phyloP scores from a whole-genome alignment of 2,113 vertebrate genomes.

The Tenebrosternarchus preto region DNA sequence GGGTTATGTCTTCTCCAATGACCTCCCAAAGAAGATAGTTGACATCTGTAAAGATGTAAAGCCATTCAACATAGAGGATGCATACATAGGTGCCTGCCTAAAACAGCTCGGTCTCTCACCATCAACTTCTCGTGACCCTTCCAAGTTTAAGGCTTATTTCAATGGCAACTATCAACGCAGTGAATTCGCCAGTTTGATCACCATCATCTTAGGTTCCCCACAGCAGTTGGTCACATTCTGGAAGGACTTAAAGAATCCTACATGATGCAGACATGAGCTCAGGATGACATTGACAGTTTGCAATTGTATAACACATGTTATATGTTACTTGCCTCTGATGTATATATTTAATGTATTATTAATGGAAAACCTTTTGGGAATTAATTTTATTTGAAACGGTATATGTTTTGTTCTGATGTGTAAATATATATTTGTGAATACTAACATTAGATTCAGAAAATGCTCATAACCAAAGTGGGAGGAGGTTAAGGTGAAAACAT shows the following conservation, averaged over 20 bases:
- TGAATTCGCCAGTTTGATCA: constrained; percentile 64
- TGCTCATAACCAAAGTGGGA: no score
- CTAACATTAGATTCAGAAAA: no score
- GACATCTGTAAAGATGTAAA: constrained; percentile 81
- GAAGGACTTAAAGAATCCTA: constrained; percentile 64
- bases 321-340: no score
- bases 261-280: constrained; percentile 30
- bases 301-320: no score
- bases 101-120: constrained; percentile 55
- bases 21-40: constrained; percentile 85
- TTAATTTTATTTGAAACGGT: not conserved
- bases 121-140: not conserved
- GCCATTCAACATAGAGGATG: constrained; percentile 89
- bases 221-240: constrained; percentile 63
- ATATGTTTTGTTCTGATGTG: not conserved
- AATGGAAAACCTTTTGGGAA: no score
- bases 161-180: constrained; percentile 54
- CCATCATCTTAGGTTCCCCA: constrained; percentile 63
- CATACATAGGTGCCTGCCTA: constrained; percentile 75
- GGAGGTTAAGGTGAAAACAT: not conserved
- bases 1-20: constrained; percentile 93
- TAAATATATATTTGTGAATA: not conserved
- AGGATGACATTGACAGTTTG: not conserved
- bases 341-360: no score
- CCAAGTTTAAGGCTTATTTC: constrained; percentile 60